These are phyloP conservation scores for Nymphalis urticae DNA, from an alignment of 2,888 invertebrate species.

Conservation along the genomic window DNA sequence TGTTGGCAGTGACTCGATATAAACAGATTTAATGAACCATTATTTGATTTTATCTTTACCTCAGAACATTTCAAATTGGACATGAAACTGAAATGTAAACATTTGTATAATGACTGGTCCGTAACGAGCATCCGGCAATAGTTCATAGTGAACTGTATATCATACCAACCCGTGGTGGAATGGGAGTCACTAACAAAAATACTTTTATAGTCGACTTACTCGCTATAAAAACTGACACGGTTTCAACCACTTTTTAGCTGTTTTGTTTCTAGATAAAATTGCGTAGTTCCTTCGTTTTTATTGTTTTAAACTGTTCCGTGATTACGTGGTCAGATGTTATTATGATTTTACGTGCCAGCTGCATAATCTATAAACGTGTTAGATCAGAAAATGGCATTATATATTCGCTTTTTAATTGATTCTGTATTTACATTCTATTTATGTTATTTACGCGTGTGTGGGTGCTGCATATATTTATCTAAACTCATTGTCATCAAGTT, in stretches of 20 bases:
- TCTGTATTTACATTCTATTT: neutral
- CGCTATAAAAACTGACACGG: conserved; percentile 34
- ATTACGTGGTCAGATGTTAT: conserved; percentile 19
- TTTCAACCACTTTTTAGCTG: conserved; percentile 27
- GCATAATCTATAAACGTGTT: neutral
- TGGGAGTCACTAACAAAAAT: conserved; percentile 27
- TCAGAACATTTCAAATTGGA: conserved; percentile 28
- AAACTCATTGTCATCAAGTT: neutral
- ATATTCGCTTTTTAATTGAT: neutral
- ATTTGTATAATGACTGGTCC: conserved; percentile 29
- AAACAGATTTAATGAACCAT: conserved; percentile 17
- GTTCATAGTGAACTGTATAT: conserved; percentile 33
- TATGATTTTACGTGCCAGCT: neutral
- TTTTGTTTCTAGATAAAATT: conserved; percentile 23
- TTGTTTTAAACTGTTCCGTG: conserved; percentile 15
- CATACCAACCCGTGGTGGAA: conserved; percentile 22
- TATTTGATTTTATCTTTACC: conserved; percentile 18
- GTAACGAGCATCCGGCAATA: conserved; percentile 23
- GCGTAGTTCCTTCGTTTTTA: conserved; percentile 20
- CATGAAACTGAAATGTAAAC: conserved; percentile 23
- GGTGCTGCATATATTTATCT: neutral
- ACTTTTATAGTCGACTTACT: conserved; percentile 24
- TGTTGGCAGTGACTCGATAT: neutral
- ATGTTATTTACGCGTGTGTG: neutral
- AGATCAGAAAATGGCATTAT: neutral